phyloP scores from a whole-genome alignment of 2,797 vertebrate genomes.

The Urosaurus nigricauda region DNA sequence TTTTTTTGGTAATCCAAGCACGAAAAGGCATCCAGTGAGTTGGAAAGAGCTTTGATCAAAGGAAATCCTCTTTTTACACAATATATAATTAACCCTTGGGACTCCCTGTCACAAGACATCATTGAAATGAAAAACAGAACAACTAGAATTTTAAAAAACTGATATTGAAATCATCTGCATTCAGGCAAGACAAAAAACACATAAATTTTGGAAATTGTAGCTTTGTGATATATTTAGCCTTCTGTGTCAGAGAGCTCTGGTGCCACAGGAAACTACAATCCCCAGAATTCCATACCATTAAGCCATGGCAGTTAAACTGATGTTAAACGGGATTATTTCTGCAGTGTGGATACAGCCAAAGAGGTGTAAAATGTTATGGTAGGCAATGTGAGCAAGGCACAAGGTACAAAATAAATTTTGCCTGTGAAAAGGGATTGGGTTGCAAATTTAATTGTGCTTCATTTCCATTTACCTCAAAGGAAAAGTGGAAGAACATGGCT shows the following conservation, averaged over 20 bases:
- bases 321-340: no score
- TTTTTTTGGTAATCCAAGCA: constrained; percentile 62
- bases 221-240: no score
- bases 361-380: constrained; percentile 34
- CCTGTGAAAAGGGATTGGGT: constrained; percentile 27
- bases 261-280: no score
- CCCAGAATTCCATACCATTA: no score
- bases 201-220: not conserved
- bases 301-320: no score
- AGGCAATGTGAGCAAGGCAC: constrained; percentile 17
- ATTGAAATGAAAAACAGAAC: constrained; percentile 40
- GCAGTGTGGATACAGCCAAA: not conserved
- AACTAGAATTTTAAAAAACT: constrained; percentile 36
- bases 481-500: not conserved
- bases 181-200: constrained; percentile 41
- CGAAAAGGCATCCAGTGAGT: constrained; percentile 57
- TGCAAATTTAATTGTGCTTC: not conserved
- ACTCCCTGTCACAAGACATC: constrained; percentile 57
- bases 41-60: constrained; percentile 49
- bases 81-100: constrained; percentile 58
- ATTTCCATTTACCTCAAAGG: not conserved
- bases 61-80: constrained; percentile 57
- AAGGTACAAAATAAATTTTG: constrained; percentile 36
- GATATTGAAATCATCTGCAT: constrained; percentile 50
- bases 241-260: no score